Evolutionary conservation across 37 sponge, comb jelly and placozoan species (phyloP), one percentile per base, ranked within the genome.

Genomic region (Amphimedon queenslandica): DNA sequence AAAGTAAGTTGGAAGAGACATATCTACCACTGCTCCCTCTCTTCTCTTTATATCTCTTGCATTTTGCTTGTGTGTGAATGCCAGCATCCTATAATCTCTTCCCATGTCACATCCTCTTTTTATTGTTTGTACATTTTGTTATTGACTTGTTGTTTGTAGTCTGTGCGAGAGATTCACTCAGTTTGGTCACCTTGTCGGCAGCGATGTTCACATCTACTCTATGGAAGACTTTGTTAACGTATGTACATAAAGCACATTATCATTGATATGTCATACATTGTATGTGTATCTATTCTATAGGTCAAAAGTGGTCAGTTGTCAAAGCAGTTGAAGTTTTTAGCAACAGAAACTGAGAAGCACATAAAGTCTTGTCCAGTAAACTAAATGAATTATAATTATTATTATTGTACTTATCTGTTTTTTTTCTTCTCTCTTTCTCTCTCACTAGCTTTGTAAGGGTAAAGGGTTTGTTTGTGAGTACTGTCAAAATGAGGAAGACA

Each of bases 381-480:
- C 28, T n/a, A n/a, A n/a, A n/a, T n/a, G n/a, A n/a, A n/a, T n/a
- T n/a, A n/a, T n/a, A n/a, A n/a, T n/a, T n/a, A n/a, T n/a, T n/a
- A n/a, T n/a, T n/a, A n/a, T n/a, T n/a, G n/a, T n/a, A n/a, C n/a
- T n/a, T n/a, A n/a, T n/a, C n/a, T n/a, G n/a, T n/a, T n/a, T n/a
- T n/a, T n/a, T n/a, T n/a, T n/a, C n/a, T n/a, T n/a, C n/a, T n/a
- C n/a, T n/a, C n/a, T n/a, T n/a, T n/a, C n/a, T n/a, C n/a, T n/a
- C 31, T 71, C 72, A 25, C 67, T n/a, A 83, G 67, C 24, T 89
- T 3, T 98, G 99, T 67, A 60, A 75, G 55, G 92, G 83, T 16
- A 90, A 88, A 53, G 99, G 99, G 16, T 94, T 94, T 77, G 87
- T 94, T 31, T 98, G 99, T 39, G 99, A 98, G 75, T 77, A 92